Base-by-base conservation (phyloP, 2,797 vertebrate genomes). In the Myotis daubentonii region DNA sequence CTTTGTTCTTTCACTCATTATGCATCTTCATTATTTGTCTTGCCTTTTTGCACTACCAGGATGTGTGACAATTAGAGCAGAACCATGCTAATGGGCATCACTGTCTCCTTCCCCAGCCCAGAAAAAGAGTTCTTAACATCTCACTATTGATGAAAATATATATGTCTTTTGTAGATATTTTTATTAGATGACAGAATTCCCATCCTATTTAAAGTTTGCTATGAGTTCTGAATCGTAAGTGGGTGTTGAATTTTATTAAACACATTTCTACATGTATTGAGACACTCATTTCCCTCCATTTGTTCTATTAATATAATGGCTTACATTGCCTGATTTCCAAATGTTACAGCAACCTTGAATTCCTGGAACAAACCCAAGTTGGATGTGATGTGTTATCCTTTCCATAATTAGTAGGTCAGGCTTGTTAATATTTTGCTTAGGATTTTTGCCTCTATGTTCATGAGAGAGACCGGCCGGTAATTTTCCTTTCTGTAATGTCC, bases 401-500 rank as follows among this genome's bases (percentile, higher is more conserved):
- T 55, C 12, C 17, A 81, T 84, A 76, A 36, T 71, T 51, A 68
- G 11, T 41, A 28, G 17, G 20, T 80, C 28, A n/a, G 22, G 13
- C n/a, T 80, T 87, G 19, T 12, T 87, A 38, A 47, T 74, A 62
- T 70, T 83, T 87, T 53, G n/a, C 25, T 72, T 60, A 60, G 47
- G 76, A 38, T 25, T 75, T 87, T 84, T 75, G 2, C 22, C 51
- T 78, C 66, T 81, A 1, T 57, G 17, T 74, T 85, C 23, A 71
- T 62, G 44, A 91, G 33, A 51, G 72, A 68, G 44, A 75, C 22
- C 72, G 53, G 22, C 11, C 33, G 75, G 2, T 82, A 51, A 33
- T 72, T 90, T 89, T 95, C 20, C 47, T 74, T 82, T 78, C 62
- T 82, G 30, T 55, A 71, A 82, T 88, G 36, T 30, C 55, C 33